These are phyloP conservation scores for Gymnocephalus cernua DNA, from an alignment of 2,113 vertebrate species.

Conservation along the genomic window DNA sequence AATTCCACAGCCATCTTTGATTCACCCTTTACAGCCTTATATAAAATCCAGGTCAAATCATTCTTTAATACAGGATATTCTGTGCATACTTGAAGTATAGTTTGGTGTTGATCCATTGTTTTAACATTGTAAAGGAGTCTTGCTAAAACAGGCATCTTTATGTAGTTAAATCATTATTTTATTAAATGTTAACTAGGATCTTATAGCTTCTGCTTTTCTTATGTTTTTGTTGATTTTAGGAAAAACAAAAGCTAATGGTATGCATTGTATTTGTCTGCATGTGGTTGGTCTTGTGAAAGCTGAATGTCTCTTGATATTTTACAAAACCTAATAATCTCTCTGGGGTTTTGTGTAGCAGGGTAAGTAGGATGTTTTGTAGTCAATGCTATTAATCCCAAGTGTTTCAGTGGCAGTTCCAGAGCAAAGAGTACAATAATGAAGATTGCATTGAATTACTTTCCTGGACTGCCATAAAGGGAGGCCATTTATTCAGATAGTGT, in stretches of 20 bases:
- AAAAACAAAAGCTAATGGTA: not conserved
- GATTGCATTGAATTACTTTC: constrained; percentile 2
- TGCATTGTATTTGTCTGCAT: constrained; percentile 24
- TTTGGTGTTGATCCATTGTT: constrained; percentile 11
- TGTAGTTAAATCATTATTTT: constrained; percentile 5
- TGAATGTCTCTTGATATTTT: constrained; percentile 27
- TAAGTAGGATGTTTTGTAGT: constrained; percentile 43
- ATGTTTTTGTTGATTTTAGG: constrained; percentile 12
- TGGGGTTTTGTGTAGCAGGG: constrained; percentile 21
- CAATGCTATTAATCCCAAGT: constrained; percentile 11
- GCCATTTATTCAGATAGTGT: constrained; percentile 6
- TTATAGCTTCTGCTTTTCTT: not conserved
- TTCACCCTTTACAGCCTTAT: constrained; percentile 87
- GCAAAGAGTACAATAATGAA: not conserved
- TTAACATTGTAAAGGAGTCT: not conserved
- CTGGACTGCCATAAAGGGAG: not conserved
- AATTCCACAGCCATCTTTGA: constrained; percentile 95
- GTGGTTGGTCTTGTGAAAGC: constrained; percentile 25
- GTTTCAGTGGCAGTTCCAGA: constrained; percentile 21
- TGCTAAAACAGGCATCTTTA: not conserved
- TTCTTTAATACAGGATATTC: constrained; percentile 74
- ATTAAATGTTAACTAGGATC: constrained; percentile 1
- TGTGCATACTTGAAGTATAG: constrained; percentile 74
- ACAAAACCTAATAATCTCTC: constrained; percentile 32
- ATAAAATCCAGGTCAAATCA: constrained; percentile 85